Conservation (phyloP, 1,140 invertebrate genomes). For the Lepidurus apus region DNA sequence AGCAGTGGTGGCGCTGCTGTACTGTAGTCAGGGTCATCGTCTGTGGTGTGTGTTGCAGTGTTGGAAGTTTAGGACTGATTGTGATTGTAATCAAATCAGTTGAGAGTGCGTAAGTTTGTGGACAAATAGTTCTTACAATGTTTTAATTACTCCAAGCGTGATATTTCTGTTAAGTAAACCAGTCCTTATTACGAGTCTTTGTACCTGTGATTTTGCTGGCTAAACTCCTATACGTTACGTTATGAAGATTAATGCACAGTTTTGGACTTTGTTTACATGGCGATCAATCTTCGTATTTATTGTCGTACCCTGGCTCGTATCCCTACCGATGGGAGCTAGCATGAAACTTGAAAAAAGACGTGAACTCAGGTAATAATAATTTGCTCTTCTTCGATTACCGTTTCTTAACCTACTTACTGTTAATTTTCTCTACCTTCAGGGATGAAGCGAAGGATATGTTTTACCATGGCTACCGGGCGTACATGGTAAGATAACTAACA, state of each 20-base stretch:
- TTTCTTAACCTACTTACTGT: background rate
- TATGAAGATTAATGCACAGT: slow-evolving; percentile 19
- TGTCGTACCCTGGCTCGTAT: background rate
- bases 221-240: background rate
- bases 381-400: background rate
- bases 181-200: background rate
- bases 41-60: background rate
- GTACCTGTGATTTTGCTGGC: background rate
- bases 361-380: slow-evolving; percentile 17
- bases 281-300: background rate
- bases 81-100: background rate
- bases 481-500: slow-evolving; percentile 70
- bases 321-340: background rate
- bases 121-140: background rate
- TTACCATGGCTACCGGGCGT: slow-evolving; percentile 93
- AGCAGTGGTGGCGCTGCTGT: background rate
- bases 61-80: background rate
- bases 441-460: slow-evolving; percentile 90
- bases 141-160: slow-evolving; percentile 1
- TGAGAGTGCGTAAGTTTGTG: background rate
- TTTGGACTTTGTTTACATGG: slow-evolving; percentile 12
- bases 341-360: background rate
- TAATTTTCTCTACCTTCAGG: slow-evolving; percentile 47
- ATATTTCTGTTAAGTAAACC: background rate
- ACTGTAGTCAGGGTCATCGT: background rate